Conservation (phyloP, 2,888 invertebrate species). For the Cynaeus angustus region DNA sequence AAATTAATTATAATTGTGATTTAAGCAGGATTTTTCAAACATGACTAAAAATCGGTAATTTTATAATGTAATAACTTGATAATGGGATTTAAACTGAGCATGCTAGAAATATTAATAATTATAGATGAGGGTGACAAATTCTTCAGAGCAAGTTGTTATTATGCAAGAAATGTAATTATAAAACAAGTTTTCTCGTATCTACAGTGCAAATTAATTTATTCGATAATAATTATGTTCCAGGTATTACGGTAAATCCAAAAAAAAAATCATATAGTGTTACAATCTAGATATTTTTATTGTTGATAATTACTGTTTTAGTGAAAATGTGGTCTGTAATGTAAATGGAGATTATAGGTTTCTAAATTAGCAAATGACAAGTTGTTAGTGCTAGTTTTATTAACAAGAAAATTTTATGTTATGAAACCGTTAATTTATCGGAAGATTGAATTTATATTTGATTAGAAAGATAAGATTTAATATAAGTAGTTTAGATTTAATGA, state of each 20-base stretch:
- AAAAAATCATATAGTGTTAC: constrained; percentile 26
- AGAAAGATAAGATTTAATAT: constrained; percentile 3
- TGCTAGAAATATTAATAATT: background rate
- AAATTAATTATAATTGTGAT: background rate
- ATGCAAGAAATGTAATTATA: constrained; percentile 9
- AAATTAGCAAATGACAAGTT: constrained; percentile 42
- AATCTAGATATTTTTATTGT: constrained; percentile 27
- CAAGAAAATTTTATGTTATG: constrained; percentile 18
- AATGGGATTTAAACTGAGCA: background rate
- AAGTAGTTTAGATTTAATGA: background rate
- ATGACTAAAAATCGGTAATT: too few relatives aligned
- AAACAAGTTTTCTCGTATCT: background rate
- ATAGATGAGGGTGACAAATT: background rate
- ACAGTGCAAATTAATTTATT: constrained; percentile 34
- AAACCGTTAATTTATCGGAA: constrained; percentile 10
- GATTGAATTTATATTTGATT: constrained; percentile 11
- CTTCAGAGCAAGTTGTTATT: constrained; percentile 1
- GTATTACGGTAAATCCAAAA: constrained; percentile 21
- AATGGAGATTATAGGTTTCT: constrained; percentile 35
- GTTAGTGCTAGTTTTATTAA: constrained; percentile 28
- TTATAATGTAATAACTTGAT: background rate
- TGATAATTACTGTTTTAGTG: constrained; percentile 35
- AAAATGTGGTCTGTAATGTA: constrained; percentile 13
- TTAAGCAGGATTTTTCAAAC: background rate
- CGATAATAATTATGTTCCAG: constrained; percentile 28